phyloP scores from a whole-genome alignment of 92 coral and sea anemone species.

The Galaxea fascicularis region DNA sequence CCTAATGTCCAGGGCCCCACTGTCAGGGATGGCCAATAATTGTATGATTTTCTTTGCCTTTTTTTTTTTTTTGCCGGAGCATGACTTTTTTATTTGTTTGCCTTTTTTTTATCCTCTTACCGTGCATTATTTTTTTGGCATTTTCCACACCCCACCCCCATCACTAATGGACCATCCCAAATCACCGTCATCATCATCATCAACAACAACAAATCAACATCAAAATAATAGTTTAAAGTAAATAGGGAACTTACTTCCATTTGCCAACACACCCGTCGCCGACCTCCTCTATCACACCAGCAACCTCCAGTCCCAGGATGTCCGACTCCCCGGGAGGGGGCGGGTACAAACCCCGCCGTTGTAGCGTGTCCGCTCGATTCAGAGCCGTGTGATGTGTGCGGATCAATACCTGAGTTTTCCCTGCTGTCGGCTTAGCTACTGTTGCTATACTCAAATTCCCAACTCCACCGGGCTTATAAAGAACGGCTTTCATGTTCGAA shows the following conservation, averaged over 20 bases:
- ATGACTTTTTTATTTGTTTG: too few relatives aligned
- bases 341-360: slow-evolving; percentile 83
- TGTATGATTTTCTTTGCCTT: too few relatives aligned
- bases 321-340: slow-evolving; percentile 92
- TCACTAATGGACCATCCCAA: too few relatives aligned
- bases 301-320: slow-evolving; percentile 89
- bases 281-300: slow-evolving; percentile 86
- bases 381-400: slow-evolving; percentile 85
- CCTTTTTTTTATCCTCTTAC: too few relatives aligned
- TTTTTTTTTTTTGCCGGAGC: too few relatives aligned
- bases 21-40: too few relatives aligned
- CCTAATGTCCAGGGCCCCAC: too few relatives aligned
- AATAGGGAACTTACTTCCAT: slow-evolving; percentile 72
- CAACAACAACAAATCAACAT: not conserved
- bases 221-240: not conserved
- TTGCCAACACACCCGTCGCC: slow-evolving; percentile 73
- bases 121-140: too few relatives aligned
- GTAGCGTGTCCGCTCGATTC: slow-evolving; percentile 95
- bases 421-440: slow-evolving; percentile 74
- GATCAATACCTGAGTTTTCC: slow-evolving; percentile 67
- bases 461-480: slow-evolving; percentile 84
- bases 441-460: slow-evolving; percentile 72
- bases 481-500: slow-evolving; percentile 83
- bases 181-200: too few relatives aligned
- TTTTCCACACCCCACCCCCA: too few relatives aligned